Evolutionary conservation across 2,888 invertebrate genomes (phyloP).

Genomic region (Drosophila cyrtoloma): DNA sequence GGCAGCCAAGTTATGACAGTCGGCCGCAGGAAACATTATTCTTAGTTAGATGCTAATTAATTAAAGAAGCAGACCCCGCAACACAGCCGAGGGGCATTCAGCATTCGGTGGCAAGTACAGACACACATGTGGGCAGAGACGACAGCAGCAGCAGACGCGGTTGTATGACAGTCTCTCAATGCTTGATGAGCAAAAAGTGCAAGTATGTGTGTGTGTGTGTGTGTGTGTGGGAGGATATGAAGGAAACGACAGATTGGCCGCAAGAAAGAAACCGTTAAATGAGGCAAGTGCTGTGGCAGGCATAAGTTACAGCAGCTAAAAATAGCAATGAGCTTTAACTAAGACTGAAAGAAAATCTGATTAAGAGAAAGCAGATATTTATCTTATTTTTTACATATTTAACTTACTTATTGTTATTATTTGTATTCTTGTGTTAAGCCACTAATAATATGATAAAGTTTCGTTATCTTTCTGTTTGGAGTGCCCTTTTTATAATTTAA

Average conservation of each 20-base stretch:
- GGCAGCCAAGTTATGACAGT: conserved; percentile 74
- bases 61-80: conserved; percentile 47
- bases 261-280: conserved; percentile 15
- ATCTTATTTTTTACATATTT: neutral
- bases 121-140: conserved; percentile 41
- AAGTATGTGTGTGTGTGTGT: neutral
- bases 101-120: conserved; percentile 32
- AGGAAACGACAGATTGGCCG: conserved; percentile 16
- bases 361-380: neutral
- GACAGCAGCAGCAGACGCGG: conserved; percentile 1
- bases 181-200: conserved; percentile 50
- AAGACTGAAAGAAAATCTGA: neutral
- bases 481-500: neutral
- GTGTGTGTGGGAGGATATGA: conserved; percentile 19
- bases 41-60: conserved; percentile 81
- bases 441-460: neutral
- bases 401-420: neutral
- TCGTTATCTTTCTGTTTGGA: neutral
- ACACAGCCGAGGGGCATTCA: conserved; percentile 12
- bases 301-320: conserved; percentile 13
- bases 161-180: conserved; percentile 51
- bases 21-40: conserved; percentile 76
- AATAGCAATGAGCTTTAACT: conserved; percentile 14
- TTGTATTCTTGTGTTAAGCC: neutral
- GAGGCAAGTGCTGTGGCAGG: conserved; percentile 23